Evolutionary conservation across 2,797 vertebrate species (phyloP).

Genomic region (Denticeps clupeoides): DNA sequence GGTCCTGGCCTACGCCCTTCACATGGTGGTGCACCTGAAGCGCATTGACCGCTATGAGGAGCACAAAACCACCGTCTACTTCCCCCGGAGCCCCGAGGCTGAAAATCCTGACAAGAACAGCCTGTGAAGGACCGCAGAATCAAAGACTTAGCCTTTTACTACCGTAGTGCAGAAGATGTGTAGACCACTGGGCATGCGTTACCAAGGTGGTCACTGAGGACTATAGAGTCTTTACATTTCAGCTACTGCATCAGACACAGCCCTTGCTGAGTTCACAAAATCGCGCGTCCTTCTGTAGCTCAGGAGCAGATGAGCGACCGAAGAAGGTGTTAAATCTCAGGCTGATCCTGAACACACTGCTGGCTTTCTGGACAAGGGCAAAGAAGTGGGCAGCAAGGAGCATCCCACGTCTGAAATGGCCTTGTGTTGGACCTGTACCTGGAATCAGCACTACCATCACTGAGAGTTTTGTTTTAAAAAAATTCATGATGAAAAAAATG

Average conservation of each 20-base stretch:
- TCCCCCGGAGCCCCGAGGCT: conserved; percentile 63
- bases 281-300: no score
- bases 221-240: no score
- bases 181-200: no score
- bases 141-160: no score
- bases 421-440: conserved; percentile 51
- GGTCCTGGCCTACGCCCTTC: conserved; percentile 80
- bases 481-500: no score
- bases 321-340: conserved; percentile 52
- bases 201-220: no score
- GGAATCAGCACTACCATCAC: conserved; percentile 14
- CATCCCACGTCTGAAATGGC: conserved; percentile 41
- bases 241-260: no score
- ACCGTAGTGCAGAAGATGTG: no score
- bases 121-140: conserved; percentile 53
- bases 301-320: conserved; percentile 21
- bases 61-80: conserved; percentile 73
- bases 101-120: conserved; percentile 69
- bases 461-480: no score
- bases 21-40: conserved; percentile 86
- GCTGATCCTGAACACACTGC: conserved; percentile 42
- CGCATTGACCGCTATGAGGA: conserved; percentile 82
- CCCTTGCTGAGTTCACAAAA: no score
- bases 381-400: conserved; percentile 18
- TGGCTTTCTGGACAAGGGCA: conserved; percentile 29